These are phyloP conservation scores for Dasypogon diadema DNA, from an alignment of 2,888 invertebrate species.

Conservation along the genomic window DNA sequence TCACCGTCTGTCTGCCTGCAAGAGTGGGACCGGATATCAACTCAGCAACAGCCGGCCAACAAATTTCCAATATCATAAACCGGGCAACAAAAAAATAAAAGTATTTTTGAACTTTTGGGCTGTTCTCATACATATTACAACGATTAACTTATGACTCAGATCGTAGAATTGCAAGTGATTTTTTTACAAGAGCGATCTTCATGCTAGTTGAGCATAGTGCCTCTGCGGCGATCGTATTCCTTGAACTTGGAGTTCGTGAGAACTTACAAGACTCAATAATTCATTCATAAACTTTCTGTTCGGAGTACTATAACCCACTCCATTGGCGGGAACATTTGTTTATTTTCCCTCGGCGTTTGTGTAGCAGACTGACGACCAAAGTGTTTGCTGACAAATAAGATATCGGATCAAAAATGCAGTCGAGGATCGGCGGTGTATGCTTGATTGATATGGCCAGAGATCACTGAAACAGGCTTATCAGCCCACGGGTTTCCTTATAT, in stretches of 20 bases:
- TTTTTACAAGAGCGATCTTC: background rate
- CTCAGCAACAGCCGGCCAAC: background rate
- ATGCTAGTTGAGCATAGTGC: background rate
- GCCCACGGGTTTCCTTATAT: no score
- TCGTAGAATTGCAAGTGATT: background rate
- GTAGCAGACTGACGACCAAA: background rate
- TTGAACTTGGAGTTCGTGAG: background rate
- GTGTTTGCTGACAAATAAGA: background rate
- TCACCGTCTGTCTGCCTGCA: background rate
- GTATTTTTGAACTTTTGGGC: background rate
- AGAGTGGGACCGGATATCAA: background rate
- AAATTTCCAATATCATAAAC: constrained; percentile 1
- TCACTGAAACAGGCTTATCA: no score
- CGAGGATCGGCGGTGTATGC: background rate
- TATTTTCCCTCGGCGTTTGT: background rate
- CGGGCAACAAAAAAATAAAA: background rate
- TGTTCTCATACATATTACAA: background rate
- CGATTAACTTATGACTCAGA: background rate
- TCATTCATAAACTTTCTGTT: background rate
- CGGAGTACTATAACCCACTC: background rate
- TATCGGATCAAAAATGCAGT: background rate
- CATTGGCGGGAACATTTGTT: background rate
- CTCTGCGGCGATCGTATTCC: background rate
- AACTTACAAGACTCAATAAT: background rate
- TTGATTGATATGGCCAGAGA: background rate